A percentile compares a stretch with the other conserved stretches of the same genome.
Evolutionary conservation across 2,113 vertebrate genomes (phyloP).

Genomic region (Otus sunia): DNA sequence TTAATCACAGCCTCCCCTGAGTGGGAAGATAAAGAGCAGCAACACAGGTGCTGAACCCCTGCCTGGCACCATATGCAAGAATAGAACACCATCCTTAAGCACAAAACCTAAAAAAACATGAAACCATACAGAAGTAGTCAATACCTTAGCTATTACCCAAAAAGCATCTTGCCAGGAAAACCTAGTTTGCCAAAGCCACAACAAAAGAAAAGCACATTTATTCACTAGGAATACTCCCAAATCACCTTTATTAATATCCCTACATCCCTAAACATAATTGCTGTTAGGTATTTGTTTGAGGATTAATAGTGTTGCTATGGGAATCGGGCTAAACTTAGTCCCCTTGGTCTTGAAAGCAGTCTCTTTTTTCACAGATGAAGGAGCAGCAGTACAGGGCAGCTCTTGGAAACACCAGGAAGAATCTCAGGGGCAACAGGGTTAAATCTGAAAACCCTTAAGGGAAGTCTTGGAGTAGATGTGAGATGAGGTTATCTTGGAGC

Average conservation of each 20-base stretch:
- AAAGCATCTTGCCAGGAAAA: background rate
- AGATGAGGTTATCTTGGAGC: background rate
- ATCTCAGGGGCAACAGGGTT: background rate
- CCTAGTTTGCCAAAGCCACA: background rate
- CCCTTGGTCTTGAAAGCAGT: background rate
- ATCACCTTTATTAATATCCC: constrained; percentile 20
- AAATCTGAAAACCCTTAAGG: background rate
- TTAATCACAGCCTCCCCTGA: background rate
- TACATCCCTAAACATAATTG: background rate
- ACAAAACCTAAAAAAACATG: background rate
- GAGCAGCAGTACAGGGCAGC: background rate
- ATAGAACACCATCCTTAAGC: background rate
- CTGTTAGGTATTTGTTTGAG: background rate
- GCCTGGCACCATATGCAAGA: background rate
- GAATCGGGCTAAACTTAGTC: background rate
- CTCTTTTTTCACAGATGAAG: background rate
- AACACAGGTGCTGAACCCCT: background rate
- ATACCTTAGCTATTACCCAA: background rate
- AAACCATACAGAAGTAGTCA: background rate
- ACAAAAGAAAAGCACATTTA: constrained; percentile 21
- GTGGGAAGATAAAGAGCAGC: background rate
- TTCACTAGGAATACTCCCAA: background rate
- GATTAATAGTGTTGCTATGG: background rate
- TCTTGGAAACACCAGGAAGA: background rate
- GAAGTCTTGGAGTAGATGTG: background rate